phyloP scores from a whole-genome alignment of 2,888 invertebrate species.

The Sminthurides aquaticus region DNA sequence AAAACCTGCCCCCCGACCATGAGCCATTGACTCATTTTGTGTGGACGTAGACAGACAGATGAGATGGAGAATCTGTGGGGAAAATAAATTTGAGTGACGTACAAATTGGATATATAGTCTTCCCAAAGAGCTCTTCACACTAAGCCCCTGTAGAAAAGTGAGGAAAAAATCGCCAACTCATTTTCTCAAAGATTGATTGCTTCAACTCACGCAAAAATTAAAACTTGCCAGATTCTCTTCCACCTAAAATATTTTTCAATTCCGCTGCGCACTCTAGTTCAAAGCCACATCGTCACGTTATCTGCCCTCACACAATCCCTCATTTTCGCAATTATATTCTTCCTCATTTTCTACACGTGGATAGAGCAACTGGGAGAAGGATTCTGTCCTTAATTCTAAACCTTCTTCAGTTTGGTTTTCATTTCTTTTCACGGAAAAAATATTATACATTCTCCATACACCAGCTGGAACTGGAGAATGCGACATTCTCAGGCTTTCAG shows the following conservation, averaged over 20 bases:
- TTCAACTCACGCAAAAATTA: slow-evolving; percentile 43
- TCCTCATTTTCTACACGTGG: too few species aligned
- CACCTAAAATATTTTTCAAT: slow-evolving; percentile 23
- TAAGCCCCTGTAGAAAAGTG: slow-evolving; percentile 10
- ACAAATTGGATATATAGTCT: slow-evolving; percentile 23
- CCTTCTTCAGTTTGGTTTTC: too few species aligned
- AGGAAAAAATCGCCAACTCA: slow-evolving; percentile 41
- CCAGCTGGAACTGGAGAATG: too few species aligned
- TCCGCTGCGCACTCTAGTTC: not conserved
- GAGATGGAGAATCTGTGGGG: slow-evolving; percentile 21
- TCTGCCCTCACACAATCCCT: too few species aligned
- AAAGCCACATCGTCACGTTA: too few species aligned
- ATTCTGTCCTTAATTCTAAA: too few species aligned
- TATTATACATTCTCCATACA: too few species aligned
- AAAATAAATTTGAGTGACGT: slow-evolving; percentile 30
- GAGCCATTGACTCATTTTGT: not conserved
- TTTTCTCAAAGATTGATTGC: slow-evolving; percentile 43
- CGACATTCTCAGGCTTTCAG: too few species aligned
- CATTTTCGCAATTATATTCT: too few species aligned
- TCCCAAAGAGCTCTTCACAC: not conserved
- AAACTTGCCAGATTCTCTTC: slow-evolving; percentile 30
- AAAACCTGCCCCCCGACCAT: not conserved
- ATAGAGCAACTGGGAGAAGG: too few species aligned
- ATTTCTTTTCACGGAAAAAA: too few species aligned
- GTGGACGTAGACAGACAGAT: slow-evolving; percentile 9